Percentiles rank a stretch among this genome's conserved stretches.
Evolutionary conservation across 2,797 vertebrate species (phyloP).

Genomic region (Gephyroberyx darwinii): DNA sequence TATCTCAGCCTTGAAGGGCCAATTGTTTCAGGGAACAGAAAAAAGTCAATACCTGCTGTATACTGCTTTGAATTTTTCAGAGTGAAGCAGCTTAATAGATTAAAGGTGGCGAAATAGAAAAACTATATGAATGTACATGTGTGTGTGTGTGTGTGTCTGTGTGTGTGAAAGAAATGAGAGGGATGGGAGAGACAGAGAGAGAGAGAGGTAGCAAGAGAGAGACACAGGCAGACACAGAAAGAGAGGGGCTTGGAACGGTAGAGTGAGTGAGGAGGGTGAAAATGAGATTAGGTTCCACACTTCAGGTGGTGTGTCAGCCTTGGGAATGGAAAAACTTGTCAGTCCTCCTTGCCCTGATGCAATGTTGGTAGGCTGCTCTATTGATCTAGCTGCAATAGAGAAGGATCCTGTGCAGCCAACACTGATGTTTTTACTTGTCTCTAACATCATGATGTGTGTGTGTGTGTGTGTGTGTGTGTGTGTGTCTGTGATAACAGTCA

Average conservation of each 20-base stretch:
- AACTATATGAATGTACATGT: conserved; percentile 54
- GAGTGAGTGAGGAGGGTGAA: conserved; percentile 46
- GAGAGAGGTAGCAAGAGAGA: conserved; percentile 19
- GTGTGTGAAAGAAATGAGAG: conserved; percentile 27
- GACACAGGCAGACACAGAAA: background rate
- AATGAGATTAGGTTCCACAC: conserved; percentile 64
- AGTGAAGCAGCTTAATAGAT: conserved; percentile 61
- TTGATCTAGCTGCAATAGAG: conserved; percentile 58
- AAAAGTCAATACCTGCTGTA: conserved; percentile 56
- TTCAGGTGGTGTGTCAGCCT: conserved; percentile 63
- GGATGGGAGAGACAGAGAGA: background rate
- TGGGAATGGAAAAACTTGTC: conserved; percentile 58
- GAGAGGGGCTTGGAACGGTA: conserved; percentile 54
- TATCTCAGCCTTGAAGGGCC: conserved; percentile 34
- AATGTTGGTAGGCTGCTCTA: conserved; percentile 53
- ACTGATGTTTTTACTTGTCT: conserved; percentile 33
- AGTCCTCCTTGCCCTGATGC: conserved; percentile 45
- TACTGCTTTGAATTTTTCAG: conserved; percentile 53
- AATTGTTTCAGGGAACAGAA: conserved; percentile 59
- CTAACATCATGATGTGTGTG: conserved; percentile 20
- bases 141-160: too few species aligned
- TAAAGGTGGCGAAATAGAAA: conserved; percentile 58
- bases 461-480: conserved; percentile 12
- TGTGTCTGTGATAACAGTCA: conserved; percentile 11
- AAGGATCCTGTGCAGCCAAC: conserved; percentile 35